A percentile compares a stretch with the other conserved stretches of the same genome.
These are phyloP conservation scores for Plectus sambesii DNA, from an alignment of 1,140 invertebrate species.

Conservation along the genomic window DNA sequence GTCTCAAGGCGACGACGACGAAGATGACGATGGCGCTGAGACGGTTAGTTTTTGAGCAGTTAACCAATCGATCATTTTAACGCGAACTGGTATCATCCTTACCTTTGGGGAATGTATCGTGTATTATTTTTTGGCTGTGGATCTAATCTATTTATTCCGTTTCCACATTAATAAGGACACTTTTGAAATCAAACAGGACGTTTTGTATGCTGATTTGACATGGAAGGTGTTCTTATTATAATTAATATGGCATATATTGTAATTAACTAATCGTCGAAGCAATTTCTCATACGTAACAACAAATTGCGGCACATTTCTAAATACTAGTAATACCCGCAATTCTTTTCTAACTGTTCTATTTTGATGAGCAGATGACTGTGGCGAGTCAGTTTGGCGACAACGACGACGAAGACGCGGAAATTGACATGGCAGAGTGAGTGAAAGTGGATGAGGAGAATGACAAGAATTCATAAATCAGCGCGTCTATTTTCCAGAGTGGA, in stretches of 20 bases:
- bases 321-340: too few relatives aligned
- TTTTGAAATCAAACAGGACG: neutral
- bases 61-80: too few relatives aligned
- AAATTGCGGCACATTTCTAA: too few relatives aligned
- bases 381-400: conserved; percentile 48
- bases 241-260: too few relatives aligned
- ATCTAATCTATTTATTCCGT: neutral
- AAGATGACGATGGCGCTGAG: conserved; percentile 23
- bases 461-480: neutral
- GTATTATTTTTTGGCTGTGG: conserved; percentile 11
- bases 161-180: conserved; percentile 8
- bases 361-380: conserved; percentile 26
- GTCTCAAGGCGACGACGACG: too few relatives aligned
- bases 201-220: conserved; percentile 1
- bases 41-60: neutral
- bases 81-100: too few relatives aligned
- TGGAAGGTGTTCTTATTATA: conserved; percentile 6
- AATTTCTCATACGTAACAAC: too few relatives aligned
- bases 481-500: conserved; percentile 42
- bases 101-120: too few relatives aligned
- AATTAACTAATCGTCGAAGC: too few relatives aligned
- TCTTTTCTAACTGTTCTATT: conserved; percentile 4
- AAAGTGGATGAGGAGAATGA: conserved; percentile 46
- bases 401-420: conserved; percentile 53
- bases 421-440: conserved; percentile 53